Evolutionary conservation across 2,888 invertebrate genomes (phyloP).

Genomic region (Agrotis segetum): DNA sequence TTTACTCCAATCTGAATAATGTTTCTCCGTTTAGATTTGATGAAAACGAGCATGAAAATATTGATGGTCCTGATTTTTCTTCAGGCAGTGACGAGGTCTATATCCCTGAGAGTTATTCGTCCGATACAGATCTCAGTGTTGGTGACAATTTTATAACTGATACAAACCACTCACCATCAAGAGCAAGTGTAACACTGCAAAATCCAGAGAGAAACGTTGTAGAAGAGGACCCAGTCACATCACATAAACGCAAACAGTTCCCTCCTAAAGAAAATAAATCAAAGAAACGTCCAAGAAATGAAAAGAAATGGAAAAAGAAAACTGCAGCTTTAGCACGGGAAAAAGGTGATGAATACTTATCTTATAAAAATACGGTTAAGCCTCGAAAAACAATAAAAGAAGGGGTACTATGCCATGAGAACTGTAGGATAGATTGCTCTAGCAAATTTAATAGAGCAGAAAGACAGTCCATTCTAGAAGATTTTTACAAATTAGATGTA

Average conservation of each 20-base stretch:
- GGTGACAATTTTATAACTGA: slow-evolving; percentile 26
- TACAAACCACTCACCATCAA: slow-evolving; percentile 29
- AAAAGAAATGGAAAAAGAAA: slow-evolving; percentile 47
- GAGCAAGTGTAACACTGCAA: slow-evolving; percentile 21
- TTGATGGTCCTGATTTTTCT: slow-evolving; percentile 36
- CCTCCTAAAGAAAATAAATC: slow-evolving; percentile 44
- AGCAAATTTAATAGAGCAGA: slow-evolving; percentile 35
- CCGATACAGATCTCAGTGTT: slow-evolving; percentile 40
- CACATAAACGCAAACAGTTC: slow-evolving; percentile 33
- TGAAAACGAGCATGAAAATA: slow-evolving; percentile 29
- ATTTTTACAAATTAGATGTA: slow-evolving; percentile 38
- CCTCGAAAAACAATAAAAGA: slow-evolving; percentile 39
- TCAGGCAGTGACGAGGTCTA: slow-evolving; percentile 33
- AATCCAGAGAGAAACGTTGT: slow-evolving; percentile 26
- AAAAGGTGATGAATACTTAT: slow-evolving; percentile 41
- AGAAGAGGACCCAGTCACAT: slow-evolving; percentile 30
- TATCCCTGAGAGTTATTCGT: slow-evolving; percentile 32
- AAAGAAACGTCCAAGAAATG: slow-evolving; percentile 44
- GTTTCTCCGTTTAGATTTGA: slow-evolving; percentile 27
- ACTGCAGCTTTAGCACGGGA: slow-evolving; percentile 34
- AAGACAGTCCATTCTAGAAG: slow-evolving; percentile 36
- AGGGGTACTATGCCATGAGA: slow-evolving; percentile 42
- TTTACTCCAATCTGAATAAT: slow-evolving; percentile 32
- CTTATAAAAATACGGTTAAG: slow-evolving; percentile 38
- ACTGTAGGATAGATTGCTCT: slow-evolving; percentile 34